A percentile compares a stretch with the other conserved stretches of the same genome.
Conservation (phyloP, 2,888 invertebrate genomes). For the Thecocarcelia acutangulata region DNA sequence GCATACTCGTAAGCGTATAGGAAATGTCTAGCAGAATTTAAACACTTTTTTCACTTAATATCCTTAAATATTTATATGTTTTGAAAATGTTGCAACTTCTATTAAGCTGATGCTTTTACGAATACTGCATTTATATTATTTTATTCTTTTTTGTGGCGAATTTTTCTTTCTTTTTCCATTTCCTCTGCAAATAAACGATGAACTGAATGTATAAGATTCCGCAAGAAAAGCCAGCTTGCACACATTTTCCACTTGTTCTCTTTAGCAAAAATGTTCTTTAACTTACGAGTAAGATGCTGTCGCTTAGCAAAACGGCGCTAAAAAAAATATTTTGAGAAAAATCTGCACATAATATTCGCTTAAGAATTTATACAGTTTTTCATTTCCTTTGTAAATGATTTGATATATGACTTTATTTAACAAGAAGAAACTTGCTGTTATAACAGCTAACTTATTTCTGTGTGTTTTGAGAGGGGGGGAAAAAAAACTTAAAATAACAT, state of each 20-base stretch:
- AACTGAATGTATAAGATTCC: slow-evolving; percentile 35
- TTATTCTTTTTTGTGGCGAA: slow-evolving; percentile 23
- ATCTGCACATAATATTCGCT: slow-evolving; percentile 60
- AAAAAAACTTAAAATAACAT: slow-evolving; percentile 34
- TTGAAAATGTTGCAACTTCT: slow-evolving; percentile 22
- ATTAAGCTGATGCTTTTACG: slow-evolving; percentile 31
- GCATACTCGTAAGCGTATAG: too few relatives aligned
- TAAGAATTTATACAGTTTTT: slow-evolving; percentile 58
- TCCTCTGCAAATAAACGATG: slow-evolving; percentile 8
- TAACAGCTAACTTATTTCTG: slow-evolving; percentile 36
- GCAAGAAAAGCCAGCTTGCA: not conserved
- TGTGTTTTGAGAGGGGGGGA: not conserved
- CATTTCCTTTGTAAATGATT: slow-evolving; percentile 62
- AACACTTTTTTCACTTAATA: slow-evolving; percentile 43
- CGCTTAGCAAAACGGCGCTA: slow-evolving; percentile 43
- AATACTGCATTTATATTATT: slow-evolving; percentile 6
- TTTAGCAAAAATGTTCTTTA: slow-evolving; percentile 5
- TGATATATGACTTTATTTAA: slow-evolving; percentile 63
- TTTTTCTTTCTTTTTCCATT: not conserved
- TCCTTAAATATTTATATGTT: slow-evolving; percentile 35
- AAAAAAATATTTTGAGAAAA: slow-evolving; percentile 40
- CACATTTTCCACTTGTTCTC: not conserved
- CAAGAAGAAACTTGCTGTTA: not conserved
- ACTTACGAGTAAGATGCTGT: slow-evolving; percentile 37
- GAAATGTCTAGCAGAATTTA: slow-evolving; percentile 15